Evolutionary conservation across 2,888 invertebrate species (phyloP).

Genomic region (Tetragonisca angustula): DNA sequence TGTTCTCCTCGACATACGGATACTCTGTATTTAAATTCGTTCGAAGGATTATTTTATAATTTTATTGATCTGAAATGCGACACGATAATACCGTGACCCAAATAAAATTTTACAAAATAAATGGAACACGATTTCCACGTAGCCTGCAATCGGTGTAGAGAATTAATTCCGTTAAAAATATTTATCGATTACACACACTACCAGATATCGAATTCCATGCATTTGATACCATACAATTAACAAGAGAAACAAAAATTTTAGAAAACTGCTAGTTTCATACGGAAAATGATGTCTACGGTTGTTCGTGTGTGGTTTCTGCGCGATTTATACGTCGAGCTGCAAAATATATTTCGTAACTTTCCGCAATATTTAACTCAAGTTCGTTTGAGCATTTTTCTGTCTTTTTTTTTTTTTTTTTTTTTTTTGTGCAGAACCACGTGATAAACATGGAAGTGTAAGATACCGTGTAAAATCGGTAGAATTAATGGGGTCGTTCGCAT

Average conservation of each 20-base stretch:
- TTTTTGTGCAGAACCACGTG: not conserved
- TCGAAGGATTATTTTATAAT: not conserved
- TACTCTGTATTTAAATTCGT: no score
- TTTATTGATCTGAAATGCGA: not conserved
- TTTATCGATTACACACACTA: not conserved
- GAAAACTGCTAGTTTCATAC: not conserved
- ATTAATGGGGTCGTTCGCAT: conserved; percentile 12
- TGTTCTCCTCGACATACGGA: no score
- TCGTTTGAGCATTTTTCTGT: not conserved
- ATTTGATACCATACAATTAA: no score
- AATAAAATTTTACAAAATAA: not conserved
- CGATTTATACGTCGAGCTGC: not conserved
- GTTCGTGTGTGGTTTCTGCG: not conserved
- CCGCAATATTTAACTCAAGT: not conserved
- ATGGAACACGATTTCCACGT: not conserved
- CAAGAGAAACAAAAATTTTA: not conserved
- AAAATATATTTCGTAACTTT: not conserved
- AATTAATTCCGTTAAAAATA: not conserved
- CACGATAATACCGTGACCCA: no score
- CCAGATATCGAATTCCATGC: not conserved
- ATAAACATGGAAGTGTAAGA: not conserved
- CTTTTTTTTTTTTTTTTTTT: no score
- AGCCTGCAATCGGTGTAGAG: not conserved
- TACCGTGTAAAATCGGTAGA: not conserved
- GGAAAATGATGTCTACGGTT: not conserved